phyloP scores from a whole-genome alignment of 1,140 invertebrate genomes.

The Drosophila trapezifrons region DNA sequence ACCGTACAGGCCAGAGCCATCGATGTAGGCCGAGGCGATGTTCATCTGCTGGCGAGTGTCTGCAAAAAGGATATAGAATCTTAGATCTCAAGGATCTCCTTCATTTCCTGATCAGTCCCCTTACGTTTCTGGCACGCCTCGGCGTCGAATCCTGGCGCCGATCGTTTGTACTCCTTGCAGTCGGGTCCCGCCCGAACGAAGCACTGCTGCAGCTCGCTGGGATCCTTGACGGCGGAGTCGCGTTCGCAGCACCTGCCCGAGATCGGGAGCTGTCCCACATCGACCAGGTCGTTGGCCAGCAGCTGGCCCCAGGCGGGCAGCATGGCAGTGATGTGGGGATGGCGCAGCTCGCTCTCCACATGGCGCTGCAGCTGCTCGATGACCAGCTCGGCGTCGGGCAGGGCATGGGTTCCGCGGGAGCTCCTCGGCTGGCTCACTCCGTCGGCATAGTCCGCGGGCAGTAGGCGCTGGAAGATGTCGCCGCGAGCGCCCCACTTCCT shows the following conservation, averaged over 20 bases:
- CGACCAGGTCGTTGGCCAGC: constrained; percentile 90
- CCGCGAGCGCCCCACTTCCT: constrained; percentile 94
- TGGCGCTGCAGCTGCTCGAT: constrained; percentile 73
- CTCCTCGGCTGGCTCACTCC: constrained; percentile 88
- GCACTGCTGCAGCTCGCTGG: constrained; percentile 78
- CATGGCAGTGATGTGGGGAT: constrained; percentile 91
- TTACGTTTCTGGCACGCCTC: constrained; percentile 88
- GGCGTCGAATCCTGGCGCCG: constrained; percentile 88
- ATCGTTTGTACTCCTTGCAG: constrained; percentile 91
- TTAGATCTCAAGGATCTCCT: neutral
- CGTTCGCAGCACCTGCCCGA: constrained; percentile 86
- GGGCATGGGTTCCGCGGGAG: constrained; percentile 85
- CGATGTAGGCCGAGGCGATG: constrained; percentile 93
- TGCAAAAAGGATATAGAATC: constrained; percentile 51
- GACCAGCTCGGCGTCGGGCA: constrained; percentile 86
- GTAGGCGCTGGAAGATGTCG: constrained; percentile 91
- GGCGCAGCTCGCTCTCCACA: constrained; percentile 83
- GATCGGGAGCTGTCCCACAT: constrained; percentile 85
- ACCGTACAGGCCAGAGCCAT: constrained; percentile 94
- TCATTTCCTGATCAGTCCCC: too few species aligned
- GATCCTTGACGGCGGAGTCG: constrained; percentile 61
- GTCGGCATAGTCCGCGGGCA: constrained; percentile 93
- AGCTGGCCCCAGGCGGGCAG: constrained; percentile 93
- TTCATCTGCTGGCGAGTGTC: constrained; percentile 93
- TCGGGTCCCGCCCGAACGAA: constrained; percentile 82